phyloP scores from a whole-genome alignment of 2,797 vertebrate genomes.

The Hafferia zeledoni region DNA sequence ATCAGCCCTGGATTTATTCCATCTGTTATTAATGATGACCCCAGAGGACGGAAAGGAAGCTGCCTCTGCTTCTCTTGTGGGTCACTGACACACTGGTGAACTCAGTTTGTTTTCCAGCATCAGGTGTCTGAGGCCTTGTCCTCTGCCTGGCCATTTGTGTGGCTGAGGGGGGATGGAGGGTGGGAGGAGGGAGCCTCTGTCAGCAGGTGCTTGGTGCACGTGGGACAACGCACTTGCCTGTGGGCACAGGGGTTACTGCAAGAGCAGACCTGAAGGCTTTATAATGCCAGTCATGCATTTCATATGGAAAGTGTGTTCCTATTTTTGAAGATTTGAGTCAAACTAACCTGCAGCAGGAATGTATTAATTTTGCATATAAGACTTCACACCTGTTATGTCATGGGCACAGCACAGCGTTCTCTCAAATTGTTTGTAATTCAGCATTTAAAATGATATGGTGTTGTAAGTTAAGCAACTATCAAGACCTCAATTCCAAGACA shows the following conservation, averaged over 20 bases:
- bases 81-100: slow-evolving; percentile 32
- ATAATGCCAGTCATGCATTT: fast-evolving
- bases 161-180: background rate
- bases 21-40: slow-evolving; percentile 44
- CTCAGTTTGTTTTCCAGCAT: slow-evolving; percentile 57
- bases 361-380: background rate
- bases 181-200: background rate
- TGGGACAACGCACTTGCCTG: fast-evolving
- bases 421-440: slow-evolving; percentile 45
- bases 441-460: slow-evolving; percentile 31
- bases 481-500: slow-evolving; percentile 51
- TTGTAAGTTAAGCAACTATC: slow-evolving; percentile 43
- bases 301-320: fast-evolving
- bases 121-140: background rate
- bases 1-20: background rate
- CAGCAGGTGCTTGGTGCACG: fast-evolving
- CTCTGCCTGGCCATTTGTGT: fast-evolving
- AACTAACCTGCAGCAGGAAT: background rate
- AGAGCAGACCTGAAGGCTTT: background rate
- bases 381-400: background rate
- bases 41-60: slow-evolving; percentile 5
- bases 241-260: background rate
- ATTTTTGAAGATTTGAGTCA: background rate
- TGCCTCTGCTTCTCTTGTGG: slow-evolving; percentile 11
- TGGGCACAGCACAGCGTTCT: background rate